These are phyloP conservation scores for Drosophila testacea DNA, from an alignment of 2,888 invertebrate species.

Conservation along the genomic window DNA sequence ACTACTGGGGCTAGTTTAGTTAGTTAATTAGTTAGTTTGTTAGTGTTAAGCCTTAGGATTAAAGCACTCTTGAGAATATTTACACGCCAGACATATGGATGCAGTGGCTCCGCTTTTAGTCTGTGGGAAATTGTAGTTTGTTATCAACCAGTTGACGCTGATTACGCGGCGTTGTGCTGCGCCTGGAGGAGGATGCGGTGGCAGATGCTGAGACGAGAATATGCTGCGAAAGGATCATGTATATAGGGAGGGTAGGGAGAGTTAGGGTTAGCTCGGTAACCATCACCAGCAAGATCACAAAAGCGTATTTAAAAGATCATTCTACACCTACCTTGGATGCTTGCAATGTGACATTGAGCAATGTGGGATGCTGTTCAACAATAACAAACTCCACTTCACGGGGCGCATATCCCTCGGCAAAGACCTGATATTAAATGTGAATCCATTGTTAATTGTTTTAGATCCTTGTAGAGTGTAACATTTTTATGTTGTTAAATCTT, in stretches of 20 bases:
- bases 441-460: too few species aligned
- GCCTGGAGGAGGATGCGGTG: slow-evolving; percentile 23
- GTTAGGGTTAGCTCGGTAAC: slow-evolving; percentile 25
- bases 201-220: slow-evolving; percentile 40
- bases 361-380: slow-evolving; percentile 93
- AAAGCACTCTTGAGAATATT: slow-evolving; percentile 54
- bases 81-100: slow-evolving; percentile 51
- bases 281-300: slow-evolving; percentile 42
- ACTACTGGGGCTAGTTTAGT: slow-evolving; percentile 18
- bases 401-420: slow-evolving; percentile 93
- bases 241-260: slow-evolving; percentile 4
- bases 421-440: slow-evolving; percentile 87
- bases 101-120: slow-evolving; percentile 47
- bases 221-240: slow-evolving; percentile 30
- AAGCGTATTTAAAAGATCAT: not conserved
- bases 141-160: slow-evolving; percentile 51
- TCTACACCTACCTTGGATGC: slow-evolving; percentile 88
- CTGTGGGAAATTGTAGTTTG: slow-evolving; percentile 56
- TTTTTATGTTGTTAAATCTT: not conserved
- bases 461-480: too few species aligned
- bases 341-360: slow-evolving; percentile 92
- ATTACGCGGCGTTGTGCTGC: slow-evolving; percentile 47
- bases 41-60: slow-evolving; percentile 31
- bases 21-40: slow-evolving; percentile 14
- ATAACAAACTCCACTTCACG: slow-evolving; percentile 94